Conservation (phyloP, 2,797 vertebrate species). For the Rhinichthys osculus region DNA sequence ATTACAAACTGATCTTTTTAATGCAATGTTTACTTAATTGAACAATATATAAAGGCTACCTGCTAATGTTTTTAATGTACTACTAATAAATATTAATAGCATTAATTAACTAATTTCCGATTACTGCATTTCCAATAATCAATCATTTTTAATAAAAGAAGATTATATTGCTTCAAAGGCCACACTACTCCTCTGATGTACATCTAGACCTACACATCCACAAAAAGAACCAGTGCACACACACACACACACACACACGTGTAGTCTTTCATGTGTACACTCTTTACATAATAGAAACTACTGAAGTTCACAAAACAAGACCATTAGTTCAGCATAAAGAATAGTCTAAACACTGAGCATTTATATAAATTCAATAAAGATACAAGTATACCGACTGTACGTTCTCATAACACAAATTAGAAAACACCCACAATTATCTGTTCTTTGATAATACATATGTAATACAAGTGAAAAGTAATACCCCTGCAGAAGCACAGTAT, state of each 20-base stretch:
- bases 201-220: background rate
- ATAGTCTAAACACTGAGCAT: background rate
- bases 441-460: background rate
- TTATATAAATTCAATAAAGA: background rate
- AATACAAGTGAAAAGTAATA: background rate
- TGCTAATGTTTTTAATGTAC: too few relatives aligned
- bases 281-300: background rate
- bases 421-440: background rate
- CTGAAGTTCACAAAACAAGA: background rate
- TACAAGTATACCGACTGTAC: background rate
- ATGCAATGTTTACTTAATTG: too few relatives aligned
- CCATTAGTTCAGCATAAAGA: background rate
- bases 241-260: background rate
- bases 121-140: too few relatives aligned
- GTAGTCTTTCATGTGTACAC: constrained; percentile 11
- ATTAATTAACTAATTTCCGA: too few relatives aligned
- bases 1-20: too few relatives aligned
- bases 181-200: background rate
- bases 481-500: background rate
- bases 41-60: too few relatives aligned
- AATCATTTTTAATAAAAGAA: too few relatives aligned
- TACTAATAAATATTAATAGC: too few relatives aligned
- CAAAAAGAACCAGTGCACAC: background rate
- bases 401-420: background rate
- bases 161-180: background rate